Conservation (phyloP, 1,140 invertebrate genomes). For the Drosophila novamexicana region DNA sequence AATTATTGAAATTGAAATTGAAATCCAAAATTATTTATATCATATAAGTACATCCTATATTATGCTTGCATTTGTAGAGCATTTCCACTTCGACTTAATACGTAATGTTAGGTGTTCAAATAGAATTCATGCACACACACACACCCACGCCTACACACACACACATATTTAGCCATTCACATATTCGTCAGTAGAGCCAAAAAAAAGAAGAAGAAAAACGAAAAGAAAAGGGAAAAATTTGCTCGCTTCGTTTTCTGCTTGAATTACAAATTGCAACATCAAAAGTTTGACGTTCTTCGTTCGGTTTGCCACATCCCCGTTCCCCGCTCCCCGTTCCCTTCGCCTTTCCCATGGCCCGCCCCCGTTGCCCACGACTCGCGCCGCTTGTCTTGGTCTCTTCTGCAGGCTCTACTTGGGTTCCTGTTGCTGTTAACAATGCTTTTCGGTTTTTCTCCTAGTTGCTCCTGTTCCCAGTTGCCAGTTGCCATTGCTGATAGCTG, state of each 20-base stretch:
- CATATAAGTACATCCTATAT: too few species aligned
- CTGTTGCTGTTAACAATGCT: conserved; percentile 79
- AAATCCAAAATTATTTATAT: too few species aligned
- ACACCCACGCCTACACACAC: conserved; percentile 36
- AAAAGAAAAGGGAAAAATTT: conserved; percentile 60
- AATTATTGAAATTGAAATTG: too few species aligned
- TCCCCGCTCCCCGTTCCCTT: neutral
- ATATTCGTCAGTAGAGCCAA: conserved; percentile 48
- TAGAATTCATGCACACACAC: conserved; percentile 58
- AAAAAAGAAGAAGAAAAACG: conserved; percentile 33
- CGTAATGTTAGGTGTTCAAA: conserved; percentile 45
- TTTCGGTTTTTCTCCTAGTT: conserved; percentile 58
- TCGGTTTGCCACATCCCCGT: conserved; percentile 40
- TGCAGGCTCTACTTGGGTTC: conserved; percentile 34
- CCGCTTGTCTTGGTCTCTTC: neutral
- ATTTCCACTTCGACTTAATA: conserved; percentile 13
- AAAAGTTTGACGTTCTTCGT: conserved; percentile 82
- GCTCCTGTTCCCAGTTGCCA: conserved; percentile 12
- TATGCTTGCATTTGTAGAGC: neutral
- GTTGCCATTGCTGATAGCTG: conserved; percentile 33
- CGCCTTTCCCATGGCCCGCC: neutral
- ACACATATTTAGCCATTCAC: conserved; percentile 61
- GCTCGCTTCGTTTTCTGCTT: conserved; percentile 82
- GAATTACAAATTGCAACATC: conserved; percentile 84
- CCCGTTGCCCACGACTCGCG: too few species aligned